Percentiles rank a stretch among this genome's conserved stretches.
phyloP scores from a whole-genome alignment of 2,797 vertebrate species.

The Dryobates pubescens region DNA sequence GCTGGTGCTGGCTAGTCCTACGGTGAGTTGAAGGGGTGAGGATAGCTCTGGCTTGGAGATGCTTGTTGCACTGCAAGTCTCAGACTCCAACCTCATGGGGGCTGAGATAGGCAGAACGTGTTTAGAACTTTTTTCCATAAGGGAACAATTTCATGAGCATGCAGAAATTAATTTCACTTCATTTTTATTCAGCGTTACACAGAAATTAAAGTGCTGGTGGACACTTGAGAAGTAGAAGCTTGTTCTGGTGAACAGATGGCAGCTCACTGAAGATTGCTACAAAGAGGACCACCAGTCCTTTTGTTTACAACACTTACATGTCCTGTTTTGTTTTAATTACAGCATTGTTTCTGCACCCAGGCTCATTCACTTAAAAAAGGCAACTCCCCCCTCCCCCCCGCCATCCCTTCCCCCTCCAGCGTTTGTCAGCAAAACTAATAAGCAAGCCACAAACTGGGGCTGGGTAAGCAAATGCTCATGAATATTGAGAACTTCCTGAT shows the following conservation, averaged over 20 bases:
- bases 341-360: slow-evolving; percentile 49
- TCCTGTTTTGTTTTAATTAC: slow-evolving; percentile 68
- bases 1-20: neutral
- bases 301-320: slow-evolving; percentile 63
- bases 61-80: neutral
- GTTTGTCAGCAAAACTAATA: slow-evolving; percentile 52
- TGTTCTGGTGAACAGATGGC: slow-evolving; percentile 61
- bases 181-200: neutral
- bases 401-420: neutral
- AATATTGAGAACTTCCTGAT: slow-evolving; percentile 26
- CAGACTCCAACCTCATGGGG: neutral
- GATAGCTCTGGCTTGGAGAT: neutral
- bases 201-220: neutral
- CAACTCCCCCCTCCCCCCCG: neutral
- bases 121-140: neutral
- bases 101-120: neutral
- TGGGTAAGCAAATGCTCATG: slow-evolving; percentile 20
- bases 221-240: slow-evolving; percentile 35
- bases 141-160: neutral
- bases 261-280: slow-evolving; percentile 44
- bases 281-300: slow-evolving; percentile 50
- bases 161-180: slow-evolving; percentile 23
- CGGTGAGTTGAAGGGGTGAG: neutral
- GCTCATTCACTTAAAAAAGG: slow-evolving; percentile 29
- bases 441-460: slow-evolving; percentile 14